Percentiles rank a stretch among this genome's conserved stretches.
Evolutionary conservation across 2,113 vertebrate genomes (phyloP).

Genomic region (Ciconia boyciana): DNA sequence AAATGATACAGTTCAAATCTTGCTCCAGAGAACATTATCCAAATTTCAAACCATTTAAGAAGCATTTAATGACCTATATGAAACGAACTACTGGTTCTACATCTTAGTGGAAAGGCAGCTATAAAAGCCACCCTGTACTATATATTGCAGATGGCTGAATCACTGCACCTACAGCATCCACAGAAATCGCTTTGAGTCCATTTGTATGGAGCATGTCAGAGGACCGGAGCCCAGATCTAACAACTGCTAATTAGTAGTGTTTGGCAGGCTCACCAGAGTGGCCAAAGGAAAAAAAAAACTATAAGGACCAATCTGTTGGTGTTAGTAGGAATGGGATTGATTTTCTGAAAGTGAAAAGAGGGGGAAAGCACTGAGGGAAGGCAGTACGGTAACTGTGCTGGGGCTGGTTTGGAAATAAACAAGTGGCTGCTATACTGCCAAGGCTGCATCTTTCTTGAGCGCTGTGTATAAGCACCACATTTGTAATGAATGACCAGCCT

Average conservation of each 20-base stretch:
- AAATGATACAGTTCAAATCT: background rate
- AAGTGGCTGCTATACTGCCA: background rate
- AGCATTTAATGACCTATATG: background rate
- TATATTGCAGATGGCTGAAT: background rate
- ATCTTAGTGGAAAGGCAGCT: background rate
- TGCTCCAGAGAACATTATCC: background rate
- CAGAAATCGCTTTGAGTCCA: background rate
- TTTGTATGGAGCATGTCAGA: background rate
- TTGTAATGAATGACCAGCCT: background rate
- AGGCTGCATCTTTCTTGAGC: background rate
- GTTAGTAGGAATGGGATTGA: background rate
- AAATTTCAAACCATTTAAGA: background rate
- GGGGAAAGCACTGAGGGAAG: background rate
- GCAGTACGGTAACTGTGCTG: background rate
- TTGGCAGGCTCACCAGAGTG: background rate
- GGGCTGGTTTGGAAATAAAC: background rate
- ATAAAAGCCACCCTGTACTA: background rate
- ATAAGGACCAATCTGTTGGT: background rate
- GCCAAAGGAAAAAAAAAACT: background rate
- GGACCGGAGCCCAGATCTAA: background rate
- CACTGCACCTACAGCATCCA: background rate
- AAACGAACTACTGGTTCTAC: background rate
- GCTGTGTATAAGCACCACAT: background rate
- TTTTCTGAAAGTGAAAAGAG: background rate
- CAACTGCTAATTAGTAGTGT: background rate